Conservation (phyloP, 2,113 vertebrate species). For the Himantopus leucocephalus region DNA sequence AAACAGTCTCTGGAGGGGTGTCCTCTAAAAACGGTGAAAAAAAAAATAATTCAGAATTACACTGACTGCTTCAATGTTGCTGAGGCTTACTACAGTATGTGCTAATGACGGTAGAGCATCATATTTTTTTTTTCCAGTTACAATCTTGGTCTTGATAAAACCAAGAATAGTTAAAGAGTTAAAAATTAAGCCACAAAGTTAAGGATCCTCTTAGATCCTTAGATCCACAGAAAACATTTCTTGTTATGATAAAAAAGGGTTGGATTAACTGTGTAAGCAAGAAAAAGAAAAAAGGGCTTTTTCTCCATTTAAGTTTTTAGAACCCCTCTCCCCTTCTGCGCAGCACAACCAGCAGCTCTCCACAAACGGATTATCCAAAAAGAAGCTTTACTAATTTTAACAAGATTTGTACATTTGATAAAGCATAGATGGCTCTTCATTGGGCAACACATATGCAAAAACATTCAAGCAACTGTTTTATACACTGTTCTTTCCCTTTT, state of each 20-base stretch:
- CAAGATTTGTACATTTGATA: not conserved
- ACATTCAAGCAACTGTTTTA: not conserved
- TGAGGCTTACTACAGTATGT: not conserved
- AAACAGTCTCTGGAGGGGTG: not conserved
- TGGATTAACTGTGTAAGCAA: no score
- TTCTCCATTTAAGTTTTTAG: no score
- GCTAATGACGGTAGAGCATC: not conserved
- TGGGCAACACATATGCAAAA: not conserved
- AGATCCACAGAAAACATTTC: no score
- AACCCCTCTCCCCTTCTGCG: no score
- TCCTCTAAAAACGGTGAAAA: not conserved
- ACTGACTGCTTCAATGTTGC: not conserved
- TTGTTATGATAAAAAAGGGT: no score
- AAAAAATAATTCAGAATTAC: not conserved
- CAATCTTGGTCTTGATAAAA: not conserved
- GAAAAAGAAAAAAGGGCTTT: no score
- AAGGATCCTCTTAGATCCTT: not conserved
- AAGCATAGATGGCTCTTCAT: not conserved
- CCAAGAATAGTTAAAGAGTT: not conserved
- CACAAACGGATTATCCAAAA: not conserved
- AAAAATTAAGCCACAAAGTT: not conserved
- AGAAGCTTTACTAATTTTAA: not conserved
- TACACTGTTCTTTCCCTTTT: not conserved
- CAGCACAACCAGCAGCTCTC: no score
- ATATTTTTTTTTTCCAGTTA: not conserved